Percentiles rank a stretch among this genome's conserved stretches.
These are phyloP conservation scores for Epinephelus fuscoguttatus DNA, from an alignment of 2,113 vertebrate species.

Conservation along the genomic window DNA sequence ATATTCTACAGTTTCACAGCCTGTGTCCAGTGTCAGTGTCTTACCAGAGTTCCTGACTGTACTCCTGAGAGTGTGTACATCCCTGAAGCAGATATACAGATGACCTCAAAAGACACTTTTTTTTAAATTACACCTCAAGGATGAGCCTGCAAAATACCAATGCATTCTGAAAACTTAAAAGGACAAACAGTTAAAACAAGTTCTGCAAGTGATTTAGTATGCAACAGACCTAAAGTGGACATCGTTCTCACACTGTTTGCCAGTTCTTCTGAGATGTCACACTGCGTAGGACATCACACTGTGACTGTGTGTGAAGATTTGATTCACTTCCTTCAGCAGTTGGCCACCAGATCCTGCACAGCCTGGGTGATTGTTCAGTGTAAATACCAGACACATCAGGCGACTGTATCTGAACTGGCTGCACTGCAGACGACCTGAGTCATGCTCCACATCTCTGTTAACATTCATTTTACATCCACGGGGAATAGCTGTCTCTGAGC, in stretches of 20 bases:
- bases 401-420: background rate
- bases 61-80: slow-evolving; percentile 49
- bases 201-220: slow-evolving; percentile 13
- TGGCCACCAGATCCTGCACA: background rate
- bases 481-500: slow-evolving; percentile 4
- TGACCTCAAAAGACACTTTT: slow-evolving; percentile 22
- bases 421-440: background rate
- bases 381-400: background rate
- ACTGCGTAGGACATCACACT: slow-evolving; percentile 3
- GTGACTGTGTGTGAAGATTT: background rate
- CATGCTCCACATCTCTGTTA: background rate
- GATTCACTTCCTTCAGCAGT: background rate
- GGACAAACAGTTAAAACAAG: background rate
- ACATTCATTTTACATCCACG: slow-evolving; percentile 22
- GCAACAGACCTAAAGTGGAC: background rate
- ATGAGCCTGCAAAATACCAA: slow-evolving; percentile 27
- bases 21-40: slow-evolving; percentile 28
- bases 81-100: slow-evolving; percentile 38
- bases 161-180: slow-evolving; percentile 30
- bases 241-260: background rate
- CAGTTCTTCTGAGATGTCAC: slow-evolving; percentile 24
- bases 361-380: background rate
- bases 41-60: slow-evolving; percentile 12
- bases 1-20: slow-evolving; percentile 13
- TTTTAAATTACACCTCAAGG: background rate